phyloP scores from a whole-genome alignment of 2,113 vertebrate species.

The Catharus bicknelli region DNA sequence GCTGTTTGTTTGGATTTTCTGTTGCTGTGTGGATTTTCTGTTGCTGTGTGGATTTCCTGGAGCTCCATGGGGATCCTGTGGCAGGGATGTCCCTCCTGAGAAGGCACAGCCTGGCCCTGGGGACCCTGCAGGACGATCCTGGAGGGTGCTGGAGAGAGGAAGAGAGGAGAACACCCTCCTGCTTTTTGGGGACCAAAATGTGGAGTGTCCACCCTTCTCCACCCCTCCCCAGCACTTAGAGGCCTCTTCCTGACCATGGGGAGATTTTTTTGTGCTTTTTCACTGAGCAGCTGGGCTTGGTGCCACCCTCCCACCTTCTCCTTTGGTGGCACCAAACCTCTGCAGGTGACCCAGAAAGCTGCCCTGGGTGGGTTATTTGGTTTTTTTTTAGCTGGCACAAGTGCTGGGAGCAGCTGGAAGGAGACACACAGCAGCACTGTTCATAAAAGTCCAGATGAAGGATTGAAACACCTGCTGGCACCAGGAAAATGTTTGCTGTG shows the following conservation, averaged over 20 bases:
- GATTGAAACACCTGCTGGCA: constrained; percentile 27
- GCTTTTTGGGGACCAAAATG: neutral
- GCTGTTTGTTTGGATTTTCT: too few species aligned
- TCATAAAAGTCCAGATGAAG: constrained; percentile 18
- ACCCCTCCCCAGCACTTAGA: rapidly evolving
- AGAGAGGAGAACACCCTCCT: neutral
- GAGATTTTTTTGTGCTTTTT: neutral
- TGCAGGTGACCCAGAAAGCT: neutral
- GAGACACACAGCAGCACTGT: neutral
- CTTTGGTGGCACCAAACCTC: neutral
- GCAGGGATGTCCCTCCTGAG: neutral
- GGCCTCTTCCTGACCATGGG: too few species aligned
- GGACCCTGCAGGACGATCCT: neutral
- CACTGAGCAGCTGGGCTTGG: neutral
- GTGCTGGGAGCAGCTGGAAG: neutral
- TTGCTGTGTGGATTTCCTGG: too few species aligned
- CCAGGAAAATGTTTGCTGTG: constrained; percentile 17
- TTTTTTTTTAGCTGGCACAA: neutral
- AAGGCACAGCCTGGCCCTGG: neutral
- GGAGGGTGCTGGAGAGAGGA: neutral
- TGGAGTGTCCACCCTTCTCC: neutral
- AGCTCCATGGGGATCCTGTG: neutral
- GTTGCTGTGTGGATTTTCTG: too few species aligned
- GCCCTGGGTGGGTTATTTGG: neutral
- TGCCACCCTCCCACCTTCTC: neutral